Evolutionary conservation across 2,797 vertebrate species (phyloP).

Genomic region (Gymnothorax reevesii): DNA sequence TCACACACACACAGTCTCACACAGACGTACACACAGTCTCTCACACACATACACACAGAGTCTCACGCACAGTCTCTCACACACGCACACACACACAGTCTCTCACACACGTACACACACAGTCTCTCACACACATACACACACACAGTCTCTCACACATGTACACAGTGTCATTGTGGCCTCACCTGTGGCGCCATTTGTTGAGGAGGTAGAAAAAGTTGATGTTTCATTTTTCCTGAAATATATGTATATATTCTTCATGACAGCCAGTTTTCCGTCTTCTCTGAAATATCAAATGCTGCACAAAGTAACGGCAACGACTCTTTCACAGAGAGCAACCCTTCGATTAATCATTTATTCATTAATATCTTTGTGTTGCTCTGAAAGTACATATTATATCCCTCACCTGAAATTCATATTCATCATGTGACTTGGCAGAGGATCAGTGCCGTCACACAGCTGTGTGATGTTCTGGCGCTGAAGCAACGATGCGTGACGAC

Average conservation of each 20-base stretch:
- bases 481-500: not conserved
- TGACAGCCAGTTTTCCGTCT: not conserved
- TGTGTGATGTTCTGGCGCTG: not conserved
- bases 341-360: not conserved
- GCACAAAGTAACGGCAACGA: not conserved
- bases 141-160: not conserved
- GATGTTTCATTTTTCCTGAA: not conserved
- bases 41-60: too few species aligned
- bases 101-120: too few species aligned
- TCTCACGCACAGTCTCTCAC: too few species aligned
- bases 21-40: too few species aligned
- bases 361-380: not conserved
- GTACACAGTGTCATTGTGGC: not conserved
- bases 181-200: not conserved
- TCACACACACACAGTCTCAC: too few species aligned
- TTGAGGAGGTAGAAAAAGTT: not conserved
- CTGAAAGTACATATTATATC: not conserved
- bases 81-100: too few species aligned
- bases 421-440: not conserved
- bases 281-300: not conserved
- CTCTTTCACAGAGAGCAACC: not conserved
- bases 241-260: not conserved
- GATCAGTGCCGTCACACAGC: not conserved
- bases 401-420: not conserved
- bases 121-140: too few species aligned